Percentiles rank a stretch among this genome's conserved stretches.
phyloP scores from a whole-genome alignment of 2,113 vertebrate species.

The Tragelaphus strepsiceros region DNA sequence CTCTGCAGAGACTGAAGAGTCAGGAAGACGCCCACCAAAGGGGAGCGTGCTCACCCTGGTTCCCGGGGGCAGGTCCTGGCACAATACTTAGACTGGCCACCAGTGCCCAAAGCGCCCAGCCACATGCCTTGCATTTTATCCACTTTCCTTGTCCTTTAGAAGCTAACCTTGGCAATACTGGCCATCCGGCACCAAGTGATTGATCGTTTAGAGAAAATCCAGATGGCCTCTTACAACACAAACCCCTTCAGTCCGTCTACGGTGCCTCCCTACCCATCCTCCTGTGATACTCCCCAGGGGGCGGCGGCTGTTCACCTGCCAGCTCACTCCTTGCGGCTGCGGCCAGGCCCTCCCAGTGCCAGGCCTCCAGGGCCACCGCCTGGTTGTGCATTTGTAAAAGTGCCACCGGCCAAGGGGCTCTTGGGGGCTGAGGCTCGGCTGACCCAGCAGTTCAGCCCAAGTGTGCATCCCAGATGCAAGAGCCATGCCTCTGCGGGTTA shows the following conservation, averaged over 20 bases:
- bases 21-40: background rate
- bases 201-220: background rate
- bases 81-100: background rate
- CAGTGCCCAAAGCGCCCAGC: accelerated
- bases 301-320: accelerated
- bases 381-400: background rate
- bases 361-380: background rate
- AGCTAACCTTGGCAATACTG: background rate
- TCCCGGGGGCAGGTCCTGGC: background rate
- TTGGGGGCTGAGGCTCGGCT: background rate
- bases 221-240: accelerated
- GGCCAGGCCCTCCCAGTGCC: background rate
- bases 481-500: accelerated
- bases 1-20: background rate
- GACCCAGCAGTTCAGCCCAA: background rate
- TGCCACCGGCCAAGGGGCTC: accelerated
- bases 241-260: background rate
- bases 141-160: background rate
- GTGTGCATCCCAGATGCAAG: background rate
- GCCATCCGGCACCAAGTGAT: accelerated
- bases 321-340: accelerated
- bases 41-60: background rate
- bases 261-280: background rate
- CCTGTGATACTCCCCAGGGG: background rate
- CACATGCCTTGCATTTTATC: background rate